phyloP scores from a whole-genome alignment of 2,113 vertebrate genomes.

The Heterochromis multidens region DNA sequence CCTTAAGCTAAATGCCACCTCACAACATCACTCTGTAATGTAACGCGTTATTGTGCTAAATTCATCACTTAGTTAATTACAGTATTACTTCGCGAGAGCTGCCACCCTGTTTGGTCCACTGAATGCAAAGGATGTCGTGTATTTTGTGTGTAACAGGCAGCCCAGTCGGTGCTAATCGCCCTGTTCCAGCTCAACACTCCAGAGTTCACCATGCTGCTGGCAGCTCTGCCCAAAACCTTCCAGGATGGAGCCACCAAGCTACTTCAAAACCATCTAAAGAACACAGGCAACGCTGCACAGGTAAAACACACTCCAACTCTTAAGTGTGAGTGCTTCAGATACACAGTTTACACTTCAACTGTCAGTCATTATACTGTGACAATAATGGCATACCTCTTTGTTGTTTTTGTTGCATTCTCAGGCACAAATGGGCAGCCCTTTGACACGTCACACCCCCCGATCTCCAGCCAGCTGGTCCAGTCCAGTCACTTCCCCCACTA shows the following conservation, averaged over 20 bases:
- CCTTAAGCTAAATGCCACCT: neutral
- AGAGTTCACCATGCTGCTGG: conserved; percentile 96
- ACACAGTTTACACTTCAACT: neutral
- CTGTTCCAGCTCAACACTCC: conserved; percentile 98
- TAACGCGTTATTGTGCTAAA: too few relatives aligned
- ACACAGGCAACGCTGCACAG: conserved; percentile 88
- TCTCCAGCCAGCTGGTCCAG: conserved; percentile 94
- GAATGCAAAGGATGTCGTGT: neutral
- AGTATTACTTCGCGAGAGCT: neutral
- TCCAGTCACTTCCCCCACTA: conserved; percentile 94
- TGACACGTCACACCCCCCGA: conserved; percentile 87
- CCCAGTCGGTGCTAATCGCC: conserved; percentile 92
- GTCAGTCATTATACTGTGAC: neutral
- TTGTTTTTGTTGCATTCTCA: conserved; percentile 41
- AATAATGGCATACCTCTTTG: neutral
- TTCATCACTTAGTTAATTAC: neutral
- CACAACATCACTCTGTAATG: neutral
- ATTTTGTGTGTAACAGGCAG: conserved; percentile 78
- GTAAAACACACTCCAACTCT: conserved; percentile 58
- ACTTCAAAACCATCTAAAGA: conserved; percentile 94
- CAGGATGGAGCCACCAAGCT: conserved; percentile 97
- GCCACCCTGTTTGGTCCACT: neutral
- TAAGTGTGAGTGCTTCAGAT: neutral
- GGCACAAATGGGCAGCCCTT: conserved; percentile 88
- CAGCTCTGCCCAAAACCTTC: conserved; percentile 96